Conservation (phyloP, 2,888 invertebrate species). For the Pristionchus entomophagus region DNA sequence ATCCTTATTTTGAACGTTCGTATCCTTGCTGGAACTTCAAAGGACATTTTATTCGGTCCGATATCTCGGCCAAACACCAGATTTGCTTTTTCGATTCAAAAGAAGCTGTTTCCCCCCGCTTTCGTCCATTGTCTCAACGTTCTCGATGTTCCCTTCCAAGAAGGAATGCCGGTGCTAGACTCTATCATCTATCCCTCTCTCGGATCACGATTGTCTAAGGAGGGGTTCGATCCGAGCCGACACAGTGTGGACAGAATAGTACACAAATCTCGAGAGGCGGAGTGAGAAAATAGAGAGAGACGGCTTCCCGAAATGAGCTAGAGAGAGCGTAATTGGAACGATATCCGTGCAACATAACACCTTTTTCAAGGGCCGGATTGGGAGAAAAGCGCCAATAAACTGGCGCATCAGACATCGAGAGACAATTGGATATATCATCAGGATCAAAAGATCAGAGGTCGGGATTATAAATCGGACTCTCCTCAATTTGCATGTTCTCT, state of each 20-base stretch:
- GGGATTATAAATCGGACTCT: not conserved
- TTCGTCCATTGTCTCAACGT: not conserved
- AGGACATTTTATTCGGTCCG: no score
- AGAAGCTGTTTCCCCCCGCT: not conserved
- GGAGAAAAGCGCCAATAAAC: not conserved
- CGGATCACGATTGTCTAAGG: not conserved
- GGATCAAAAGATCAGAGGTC: not conserved
- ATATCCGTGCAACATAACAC: not conserved
- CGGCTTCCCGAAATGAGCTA: not conserved
- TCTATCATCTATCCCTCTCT: not conserved
- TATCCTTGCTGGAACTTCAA: no score
- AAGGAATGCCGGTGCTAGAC: not conserved
- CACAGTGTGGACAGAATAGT: not conserved
- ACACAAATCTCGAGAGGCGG: slow-evolving; percentile 20
- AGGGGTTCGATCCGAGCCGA: not conserved
- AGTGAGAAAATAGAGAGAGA: not conserved
- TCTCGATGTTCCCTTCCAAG: not conserved
- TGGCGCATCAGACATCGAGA: not conserved
- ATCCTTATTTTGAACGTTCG: not conserved
- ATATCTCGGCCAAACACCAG: not conserved
- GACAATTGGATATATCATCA: not conserved
- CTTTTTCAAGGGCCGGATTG: not conserved
- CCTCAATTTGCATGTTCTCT: not conserved
- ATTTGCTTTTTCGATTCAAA: not conserved
- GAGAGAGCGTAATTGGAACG: slow-evolving; percentile 9